Conservation (phyloP, 2,888 invertebrate genomes). For the Orgyia antiqua region DNA sequence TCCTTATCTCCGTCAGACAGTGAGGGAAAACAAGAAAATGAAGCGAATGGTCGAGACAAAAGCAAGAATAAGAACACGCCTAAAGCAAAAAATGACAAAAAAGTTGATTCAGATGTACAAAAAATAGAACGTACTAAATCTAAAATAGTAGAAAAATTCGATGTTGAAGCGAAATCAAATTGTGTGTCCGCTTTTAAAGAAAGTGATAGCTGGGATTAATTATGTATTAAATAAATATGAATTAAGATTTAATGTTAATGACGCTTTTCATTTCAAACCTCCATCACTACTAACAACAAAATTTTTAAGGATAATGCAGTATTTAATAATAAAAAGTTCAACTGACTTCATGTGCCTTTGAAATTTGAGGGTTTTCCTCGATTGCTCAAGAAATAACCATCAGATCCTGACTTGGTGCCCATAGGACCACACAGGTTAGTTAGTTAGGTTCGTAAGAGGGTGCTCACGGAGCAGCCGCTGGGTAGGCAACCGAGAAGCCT, state of each 20-base stretch:
- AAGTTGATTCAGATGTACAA: conserved; percentile 15
- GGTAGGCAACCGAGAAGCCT: no score
- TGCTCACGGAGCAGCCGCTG: no score
- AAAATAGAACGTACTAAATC: conserved; percentile 23
- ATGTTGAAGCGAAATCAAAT: conserved; percentile 35
- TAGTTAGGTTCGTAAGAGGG: no score
- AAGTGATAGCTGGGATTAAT: conserved; percentile 65
- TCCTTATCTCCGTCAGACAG: conserved; percentile 22
- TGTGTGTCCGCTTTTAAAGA: conserved; percentile 61
- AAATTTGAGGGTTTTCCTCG: no score
- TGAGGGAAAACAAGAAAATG: conserved; percentile 14
- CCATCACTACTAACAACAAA: no score
- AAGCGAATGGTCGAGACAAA: conserved; percentile 31
- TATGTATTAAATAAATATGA: conserved; percentile 22
- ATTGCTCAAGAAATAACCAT: no score
- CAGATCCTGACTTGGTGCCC: no score
- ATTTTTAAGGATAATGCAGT: no score
- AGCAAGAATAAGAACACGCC: background rate
- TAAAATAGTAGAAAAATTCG: conserved; percentile 38
- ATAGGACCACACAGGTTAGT: no score
- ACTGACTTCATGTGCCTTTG: no score
- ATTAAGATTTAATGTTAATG: conserved; percentile 13
- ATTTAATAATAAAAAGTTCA: no score
- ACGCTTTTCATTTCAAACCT: no score
- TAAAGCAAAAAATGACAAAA: background rate